phyloP scores from a whole-genome alignment of 1,140 invertebrate species.

The Lepidurus arcticus region DNA sequence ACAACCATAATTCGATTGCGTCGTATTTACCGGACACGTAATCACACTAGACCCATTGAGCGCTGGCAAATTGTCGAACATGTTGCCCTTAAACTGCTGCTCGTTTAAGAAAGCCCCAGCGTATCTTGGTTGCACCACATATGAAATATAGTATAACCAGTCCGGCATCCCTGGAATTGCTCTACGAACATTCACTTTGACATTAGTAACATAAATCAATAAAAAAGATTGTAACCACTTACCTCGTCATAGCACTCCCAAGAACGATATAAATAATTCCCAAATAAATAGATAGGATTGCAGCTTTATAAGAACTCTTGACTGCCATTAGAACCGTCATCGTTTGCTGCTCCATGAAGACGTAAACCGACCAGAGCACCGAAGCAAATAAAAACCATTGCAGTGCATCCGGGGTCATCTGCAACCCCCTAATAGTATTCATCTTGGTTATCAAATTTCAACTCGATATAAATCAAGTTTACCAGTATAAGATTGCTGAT shows the following conservation, averaged over 20 bases:
- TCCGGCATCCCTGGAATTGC: slow-evolving; percentile 58
- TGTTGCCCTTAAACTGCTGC: slow-evolving; percentile 53
- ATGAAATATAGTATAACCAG: slow-evolving; percentile 72
- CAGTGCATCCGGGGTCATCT: slow-evolving; percentile 25
- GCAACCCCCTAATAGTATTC: slow-evolving; percentile 12
- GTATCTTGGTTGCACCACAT: slow-evolving; percentile 68
- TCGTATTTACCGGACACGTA: slow-evolving; percentile 24
- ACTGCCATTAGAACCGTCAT: slow-evolving; percentile 74
- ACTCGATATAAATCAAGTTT: slow-evolving; percentile 43
- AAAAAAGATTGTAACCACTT: slow-evolving; percentile 37
- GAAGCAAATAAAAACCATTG: slow-evolving; percentile 40
- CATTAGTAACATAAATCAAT: not conserved
- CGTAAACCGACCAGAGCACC: slow-evolving; percentile 52
- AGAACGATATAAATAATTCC: slow-evolving; percentile 65
- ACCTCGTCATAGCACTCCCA: slow-evolving; percentile 73
- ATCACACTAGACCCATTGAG: slow-evolving; percentile 38
- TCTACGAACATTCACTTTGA: slow-evolving; percentile 38
- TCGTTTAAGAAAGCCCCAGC: slow-evolving; percentile 63
- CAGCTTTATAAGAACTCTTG: slow-evolving; percentile 66
- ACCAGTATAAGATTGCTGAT: slow-evolving; percentile 66
- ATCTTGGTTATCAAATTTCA: too few species aligned
- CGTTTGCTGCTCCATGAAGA: slow-evolving; percentile 76
- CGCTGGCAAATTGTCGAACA: slow-evolving; percentile 37
- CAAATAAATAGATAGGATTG: slow-evolving; percentile 67
- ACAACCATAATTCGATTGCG: slow-evolving; percentile 46